phyloP scores from a whole-genome alignment of 1,140 invertebrate genomes.

The Philopotamus ludificatus region DNA sequence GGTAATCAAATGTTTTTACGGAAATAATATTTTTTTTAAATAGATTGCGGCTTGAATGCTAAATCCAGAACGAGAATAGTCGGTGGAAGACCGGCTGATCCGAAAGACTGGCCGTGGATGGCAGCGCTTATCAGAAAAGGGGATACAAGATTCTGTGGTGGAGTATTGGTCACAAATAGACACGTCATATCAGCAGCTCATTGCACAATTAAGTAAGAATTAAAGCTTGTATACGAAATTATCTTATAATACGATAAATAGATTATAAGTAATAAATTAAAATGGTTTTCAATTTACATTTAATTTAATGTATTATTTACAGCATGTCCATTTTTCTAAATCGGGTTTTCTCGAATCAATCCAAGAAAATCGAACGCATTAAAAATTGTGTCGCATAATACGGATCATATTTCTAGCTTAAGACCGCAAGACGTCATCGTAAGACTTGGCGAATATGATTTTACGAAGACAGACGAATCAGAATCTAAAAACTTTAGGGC shows the following conservation, averaged over 20 bases:
- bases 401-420: conserved; percentile 56
- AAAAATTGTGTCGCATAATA: too few relatives aligned
- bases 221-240: too few relatives aligned
- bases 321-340: too few relatives aligned
- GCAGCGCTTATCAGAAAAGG: conserved; percentile 62
- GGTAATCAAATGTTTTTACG: neutral
- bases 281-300: too few relatives aligned
- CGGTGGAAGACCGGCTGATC: conserved; percentile 64
- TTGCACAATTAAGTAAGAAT: conserved; percentile 58
- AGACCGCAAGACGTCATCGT: conserved; percentile 64
- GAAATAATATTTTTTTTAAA: neutral
- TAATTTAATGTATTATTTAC: too few relatives aligned
- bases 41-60: conserved; percentile 67
- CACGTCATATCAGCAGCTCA: conserved; percentile 82
- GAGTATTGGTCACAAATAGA: conserved; percentile 72
- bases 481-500: conserved; percentile 66
- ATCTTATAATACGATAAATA: too few relatives aligned
- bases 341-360: too few relatives aligned
- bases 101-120: conserved; percentile 82
- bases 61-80: conserved; percentile 58
- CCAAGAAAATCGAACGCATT: too few relatives aligned
- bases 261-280: too few relatives aligned
- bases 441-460: conserved; percentile 79
- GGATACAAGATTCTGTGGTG: conserved; percentile 69
- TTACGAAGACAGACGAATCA: conserved; percentile 62